Base-by-base conservation (phyloP, 2,797 vertebrate genomes). In the Schizopygopsis malacanthus region DNA sequence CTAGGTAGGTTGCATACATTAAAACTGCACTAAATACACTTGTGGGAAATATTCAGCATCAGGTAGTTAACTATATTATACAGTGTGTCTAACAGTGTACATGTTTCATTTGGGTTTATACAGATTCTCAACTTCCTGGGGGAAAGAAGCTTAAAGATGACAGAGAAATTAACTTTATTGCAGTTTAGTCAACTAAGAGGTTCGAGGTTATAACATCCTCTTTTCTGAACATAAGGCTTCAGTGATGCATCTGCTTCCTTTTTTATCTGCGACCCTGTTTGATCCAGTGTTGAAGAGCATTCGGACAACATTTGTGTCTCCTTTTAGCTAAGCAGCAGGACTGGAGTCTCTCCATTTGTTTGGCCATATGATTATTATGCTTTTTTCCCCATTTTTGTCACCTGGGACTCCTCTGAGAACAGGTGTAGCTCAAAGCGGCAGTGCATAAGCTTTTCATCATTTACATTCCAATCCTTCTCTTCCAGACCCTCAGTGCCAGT, bases 291-390 rank as follows among this genome's bases (percentile, higher is more conserved):
- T 79, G 92, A 87, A 93, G 88, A 93, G 92, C 89, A 91, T 92
- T 90, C 91, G 93, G 93, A 92, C 93, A 93, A 94, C 93, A 93
- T 95, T 93, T 92, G 89, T 79, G 79, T 78, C 47, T 72, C 89
- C 87, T 88, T 91, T 84, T 89, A 76, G 79, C 91, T 91, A 86
- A 87, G 76, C 7, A 90, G 85, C 87, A 87, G 88, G 84, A 85
- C 63, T 79, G 12, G 28, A 73, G 45, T 81, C 56, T 81, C 25
- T 56, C 65, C 73, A 6, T 67, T 22, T 79, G 65, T 85, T 75
- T 79, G 83, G 83, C 76, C 83, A 47, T 85, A 25, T 79, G 61
- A 71, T 61, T 77, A 54, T 78, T 50, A 69, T 33, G 63, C 75
- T 41, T 83, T n/a, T 76, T 45, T 4, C 45, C 4, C 9, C 25